phyloP scores from a whole-genome alignment of 2,888 invertebrate species.

The Drepanosiphum platanoidis region DNA sequence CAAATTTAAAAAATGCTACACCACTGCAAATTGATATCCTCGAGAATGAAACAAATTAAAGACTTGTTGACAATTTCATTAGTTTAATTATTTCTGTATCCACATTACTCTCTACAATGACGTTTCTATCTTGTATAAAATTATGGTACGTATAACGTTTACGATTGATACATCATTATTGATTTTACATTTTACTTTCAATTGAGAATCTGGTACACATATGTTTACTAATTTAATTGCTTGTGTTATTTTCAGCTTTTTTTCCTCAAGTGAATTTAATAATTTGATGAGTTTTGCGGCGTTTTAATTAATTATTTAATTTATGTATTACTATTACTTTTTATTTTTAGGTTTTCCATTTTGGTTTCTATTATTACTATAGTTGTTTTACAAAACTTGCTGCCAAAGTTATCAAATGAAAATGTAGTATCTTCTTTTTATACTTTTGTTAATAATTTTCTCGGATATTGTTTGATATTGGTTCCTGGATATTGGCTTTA shows the following conservation, averaged over 20 bases:
- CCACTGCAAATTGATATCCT: background rate
- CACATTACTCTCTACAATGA: background rate
- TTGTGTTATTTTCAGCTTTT: background rate
- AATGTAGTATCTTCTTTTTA: conserved; percentile 31
- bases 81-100: background rate
- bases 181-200: no score
- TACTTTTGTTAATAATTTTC: conserved; percentile 46
- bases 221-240: background rate
- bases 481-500: conserved; percentile 53
- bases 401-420: conserved; percentile 13
- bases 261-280: no score
- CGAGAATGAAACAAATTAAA: background rate
- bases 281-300: no score
- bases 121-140: conserved; percentile 35
- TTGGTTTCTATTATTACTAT: conserved; percentile 42
- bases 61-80: background rate
- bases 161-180: no score
- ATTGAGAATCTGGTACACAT: no score
- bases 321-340: background rate
- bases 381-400: conserved; percentile 33
- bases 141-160: conserved; percentile 35
- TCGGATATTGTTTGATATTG: conserved; percentile 55
- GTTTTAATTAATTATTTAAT: no score
- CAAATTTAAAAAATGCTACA: background rate
- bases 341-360: conserved; percentile 50